Evolutionary conservation across 1,140 invertebrate species (phyloP).

Genomic region (Hycleus cichorii): DNA sequence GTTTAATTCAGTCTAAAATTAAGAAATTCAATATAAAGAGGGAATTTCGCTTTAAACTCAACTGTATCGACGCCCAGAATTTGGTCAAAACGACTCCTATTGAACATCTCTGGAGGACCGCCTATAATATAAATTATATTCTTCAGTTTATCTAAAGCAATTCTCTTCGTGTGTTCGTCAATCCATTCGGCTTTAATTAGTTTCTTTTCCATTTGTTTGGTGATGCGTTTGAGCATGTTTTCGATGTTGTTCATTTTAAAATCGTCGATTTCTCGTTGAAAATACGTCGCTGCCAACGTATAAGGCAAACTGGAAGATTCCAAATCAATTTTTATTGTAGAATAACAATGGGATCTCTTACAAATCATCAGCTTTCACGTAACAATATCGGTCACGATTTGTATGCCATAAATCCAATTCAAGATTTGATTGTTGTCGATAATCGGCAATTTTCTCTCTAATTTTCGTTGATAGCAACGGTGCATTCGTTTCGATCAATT

Average conservation of each 20-base stretch:
- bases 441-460: background rate
- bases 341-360: background rate
- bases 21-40: no score
- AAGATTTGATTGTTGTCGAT: background rate
- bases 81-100: constrained; percentile 14
- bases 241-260: constrained; percentile 2
- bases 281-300: constrained; percentile 8
- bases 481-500: constrained; percentile 6
- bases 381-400: constrained; percentile 2
- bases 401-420: constrained; percentile 1
- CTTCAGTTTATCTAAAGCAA: constrained; percentile 9
- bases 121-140: constrained; percentile 16
- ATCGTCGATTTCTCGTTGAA: background rate
- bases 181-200: constrained; percentile 9
- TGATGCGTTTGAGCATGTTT: constrained; percentile 12
- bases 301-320: constrained; percentile 12
- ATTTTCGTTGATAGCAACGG: constrained; percentile 4
- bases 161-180: constrained; percentile 2
- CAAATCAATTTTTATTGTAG: background rate
- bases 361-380: constrained; percentile 2
- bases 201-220: constrained; percentile 1
- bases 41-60: no score
- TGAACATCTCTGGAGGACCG: constrained; percentile 15
- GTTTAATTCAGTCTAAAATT: constrained; percentile 10
- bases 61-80: constrained; percentile 13